A percentile compares a stretch with the other conserved stretches of the same genome.
phyloP scores from a whole-genome alignment of 2,888 invertebrate species.

The Drosophila picticornis region DNA sequence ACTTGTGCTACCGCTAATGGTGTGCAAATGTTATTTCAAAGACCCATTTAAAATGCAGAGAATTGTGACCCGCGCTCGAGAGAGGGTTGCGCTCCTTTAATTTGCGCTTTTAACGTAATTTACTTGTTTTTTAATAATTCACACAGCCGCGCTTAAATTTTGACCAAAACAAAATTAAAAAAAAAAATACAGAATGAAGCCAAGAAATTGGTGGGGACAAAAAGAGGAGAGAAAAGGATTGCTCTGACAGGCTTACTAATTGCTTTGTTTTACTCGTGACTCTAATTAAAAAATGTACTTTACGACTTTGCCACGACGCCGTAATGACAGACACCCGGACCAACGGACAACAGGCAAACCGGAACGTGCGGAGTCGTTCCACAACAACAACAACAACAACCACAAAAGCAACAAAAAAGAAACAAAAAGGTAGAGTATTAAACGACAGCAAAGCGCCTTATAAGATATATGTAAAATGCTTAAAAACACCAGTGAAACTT shows the following conservation, averaged over 20 bases:
- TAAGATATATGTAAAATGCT: slow-evolving; percentile 46
- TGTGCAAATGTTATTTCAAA: slow-evolving; percentile 37
- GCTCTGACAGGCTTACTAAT: slow-evolving; percentile 76
- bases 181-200: slow-evolving; percentile 42
- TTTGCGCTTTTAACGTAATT: slow-evolving; percentile 69
- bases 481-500: slow-evolving; percentile 49
- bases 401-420: slow-evolving; percentile 9
- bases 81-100: slow-evolving; percentile 34
- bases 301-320: slow-evolving; percentile 65
- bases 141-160: slow-evolving; percentile 68
- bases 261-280: slow-evolving; percentile 80
- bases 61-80: slow-evolving; percentile 6
- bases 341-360: slow-evolving; percentile 7
- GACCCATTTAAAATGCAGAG: slow-evolving; percentile 36
- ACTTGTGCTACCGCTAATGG: slow-evolving; percentile 22
- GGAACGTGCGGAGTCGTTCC: slow-evolving; percentile 24
- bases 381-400: background rate
- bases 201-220: slow-evolving; percentile 9
- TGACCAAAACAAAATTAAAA: slow-evolving; percentile 62
- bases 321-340: slow-evolving; percentile 47
- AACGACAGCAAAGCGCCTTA: slow-evolving; percentile 27
- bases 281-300: slow-evolving; percentile 80
- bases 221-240: slow-evolving; percentile 63
- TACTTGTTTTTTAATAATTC: slow-evolving; percentile 72
- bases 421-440: background rate